Evolutionary conservation across 1,140 invertebrate genomes (phyloP).

Genomic region (Drosophila chauvacae): DNA sequence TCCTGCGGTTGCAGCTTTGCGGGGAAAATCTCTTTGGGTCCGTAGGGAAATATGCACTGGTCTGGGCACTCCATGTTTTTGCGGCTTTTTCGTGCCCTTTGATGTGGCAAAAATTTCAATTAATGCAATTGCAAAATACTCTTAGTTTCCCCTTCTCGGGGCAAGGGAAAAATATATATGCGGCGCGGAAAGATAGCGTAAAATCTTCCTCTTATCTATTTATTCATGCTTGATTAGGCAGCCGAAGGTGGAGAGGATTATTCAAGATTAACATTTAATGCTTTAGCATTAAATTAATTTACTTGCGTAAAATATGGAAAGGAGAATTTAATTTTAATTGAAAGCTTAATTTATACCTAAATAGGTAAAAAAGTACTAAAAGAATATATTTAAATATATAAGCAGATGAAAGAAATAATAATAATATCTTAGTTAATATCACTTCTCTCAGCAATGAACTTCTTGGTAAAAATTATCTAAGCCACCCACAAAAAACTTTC

Average conservation of each 20-base stretch:
- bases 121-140: constrained; percentile 61
- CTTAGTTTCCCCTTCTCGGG: background rate
- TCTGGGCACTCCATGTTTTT: constrained; percentile 19
- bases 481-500: constrained; percentile 19
- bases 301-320: background rate
- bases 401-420: background rate
- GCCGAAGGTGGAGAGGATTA: background rate
- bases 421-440: constrained; percentile 23
- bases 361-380: background rate
- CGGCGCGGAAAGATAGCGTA: background rate
- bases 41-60: constrained; percentile 3
- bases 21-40: constrained; percentile 13
- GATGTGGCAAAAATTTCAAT: constrained; percentile 68
- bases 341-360: too few relatives aligned
- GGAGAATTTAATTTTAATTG: too few relatives aligned
- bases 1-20: constrained; percentile 17
- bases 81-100: constrained; percentile 50
- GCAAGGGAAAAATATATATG: background rate
- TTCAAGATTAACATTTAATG: background rate
- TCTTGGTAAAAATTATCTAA: constrained; percentile 3
- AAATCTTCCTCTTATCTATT: constrained; percentile 10
- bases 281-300: too few relatives aligned
- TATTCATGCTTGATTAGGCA: constrained; percentile 17
- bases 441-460: background rate
- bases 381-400: background rate